A percentile compares a stretch with the other conserved stretches of the same genome.
Evolutionary conservation across 2,113 vertebrate genomes (phyloP).

Genomic region (Albula goreensis): DNA sequence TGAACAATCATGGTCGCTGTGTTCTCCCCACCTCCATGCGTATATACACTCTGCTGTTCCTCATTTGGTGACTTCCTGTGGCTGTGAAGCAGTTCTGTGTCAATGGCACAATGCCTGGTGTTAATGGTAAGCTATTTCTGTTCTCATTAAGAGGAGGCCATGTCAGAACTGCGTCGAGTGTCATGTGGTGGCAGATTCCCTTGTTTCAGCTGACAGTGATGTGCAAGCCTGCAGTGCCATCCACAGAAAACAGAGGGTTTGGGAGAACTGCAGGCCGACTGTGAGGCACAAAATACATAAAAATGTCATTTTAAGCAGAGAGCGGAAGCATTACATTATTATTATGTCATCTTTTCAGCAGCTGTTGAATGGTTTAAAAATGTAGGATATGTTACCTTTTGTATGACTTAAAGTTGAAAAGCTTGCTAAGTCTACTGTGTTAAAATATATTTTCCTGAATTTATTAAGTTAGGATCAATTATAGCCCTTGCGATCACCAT

Average conservation of each 20-base stretch:
- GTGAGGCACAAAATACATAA: conserved; percentile 34
- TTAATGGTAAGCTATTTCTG: conserved; percentile 4
- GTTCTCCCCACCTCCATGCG: background rate
- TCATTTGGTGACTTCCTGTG: background rate
- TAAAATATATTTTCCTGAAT: no score
- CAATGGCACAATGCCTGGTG: background rate
- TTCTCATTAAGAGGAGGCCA: conserved; percentile 6
- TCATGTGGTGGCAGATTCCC: background rate
- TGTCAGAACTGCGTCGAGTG: background rate
- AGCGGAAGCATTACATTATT: no score
- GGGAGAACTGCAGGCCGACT: background rate
- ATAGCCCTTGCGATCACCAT: no score
- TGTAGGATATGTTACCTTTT: no score
- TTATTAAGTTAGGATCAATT: no score
- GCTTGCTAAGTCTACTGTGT: no score
- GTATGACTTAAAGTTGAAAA: no score
- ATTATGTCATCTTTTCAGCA: background rate
- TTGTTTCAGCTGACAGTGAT: background rate
- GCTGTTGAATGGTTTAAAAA: background rate
- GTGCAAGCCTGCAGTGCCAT: background rate
- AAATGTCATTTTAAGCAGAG: background rate
- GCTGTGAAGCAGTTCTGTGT: background rate
- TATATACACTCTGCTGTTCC: background rate
- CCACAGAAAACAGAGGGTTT: background rate
- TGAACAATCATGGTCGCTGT: background rate